Base-by-base conservation (phyloP, 1,140 invertebrate species). In the Colletes gigas region DNA sequence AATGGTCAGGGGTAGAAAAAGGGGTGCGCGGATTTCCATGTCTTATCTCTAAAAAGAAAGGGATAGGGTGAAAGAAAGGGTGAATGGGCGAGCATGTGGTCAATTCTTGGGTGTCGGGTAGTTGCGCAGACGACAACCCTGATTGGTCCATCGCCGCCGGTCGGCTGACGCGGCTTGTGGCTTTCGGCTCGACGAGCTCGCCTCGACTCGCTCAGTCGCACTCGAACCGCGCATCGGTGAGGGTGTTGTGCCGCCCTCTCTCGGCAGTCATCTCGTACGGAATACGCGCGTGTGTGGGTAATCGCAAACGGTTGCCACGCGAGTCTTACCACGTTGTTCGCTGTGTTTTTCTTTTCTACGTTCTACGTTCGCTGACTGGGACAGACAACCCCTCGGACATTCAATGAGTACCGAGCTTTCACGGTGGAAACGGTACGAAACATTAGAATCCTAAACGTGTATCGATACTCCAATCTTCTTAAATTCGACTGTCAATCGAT, bases 181-280 rank as follows among this genome's bases (percentile, higher is more conserved):
- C 84, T 90, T 88, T 87, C 88, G 83, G 83, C 80, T 87, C 83
- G 86, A 50, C 78, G 86, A 71, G 83, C 81, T 83, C 78, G 86
- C 81, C 77, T 82, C 86, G 68, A 83, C 88, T 90, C 88, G 83
- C 88, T 92, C 91, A 93, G 92, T 93, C 89, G 90, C 88, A 89
- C 89, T 92, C 89, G 88, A 91, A 90, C 90, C 92, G 91, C 92
- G 92, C 91, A 91, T 90, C 92, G 90, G 90, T 83, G 69, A 87
- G 88, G 89, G 88, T 87, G 83, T 82, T 68, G 81, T 52, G 69
- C 72, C 83, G 75, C 81, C 78, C 84, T 79, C 81, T 78, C 72
- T 75, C 78, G 63, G 65, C n/a, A 54, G 52, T 68, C 60, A 39
- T 52, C 78, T 57, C 57, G 39, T 68, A 47, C 81, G 73, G 50